Evolutionary conservation across 92 coral and sea anemone genomes (phyloP).

Genomic region (Phymanthus crucifer): DNA sequence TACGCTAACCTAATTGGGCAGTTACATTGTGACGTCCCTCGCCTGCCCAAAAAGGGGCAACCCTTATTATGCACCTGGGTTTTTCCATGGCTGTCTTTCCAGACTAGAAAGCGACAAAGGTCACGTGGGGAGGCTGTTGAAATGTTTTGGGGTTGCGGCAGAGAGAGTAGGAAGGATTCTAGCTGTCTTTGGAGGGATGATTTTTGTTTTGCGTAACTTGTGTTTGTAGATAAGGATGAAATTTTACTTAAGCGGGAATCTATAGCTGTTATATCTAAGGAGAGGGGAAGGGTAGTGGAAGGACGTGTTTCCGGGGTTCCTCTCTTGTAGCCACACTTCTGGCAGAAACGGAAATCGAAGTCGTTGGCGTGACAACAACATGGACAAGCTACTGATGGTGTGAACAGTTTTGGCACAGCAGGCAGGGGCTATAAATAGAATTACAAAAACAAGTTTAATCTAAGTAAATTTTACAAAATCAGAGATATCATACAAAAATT

Average conservation of each 20-base stretch:
- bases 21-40: too few relatives aligned
- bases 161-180: background rate
- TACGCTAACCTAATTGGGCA: slow-evolving; percentile 31
- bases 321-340: slow-evolving; percentile 11
- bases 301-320: background rate
- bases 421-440: too few relatives aligned
- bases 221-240: background rate
- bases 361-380: slow-evolving; percentile 23
- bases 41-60: too few relatives aligned
- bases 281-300: background rate
- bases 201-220: slow-evolving; percentile 19
- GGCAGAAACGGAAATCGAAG: slow-evolving; percentile 32
- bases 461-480: too few relatives aligned
- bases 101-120: slow-evolving; percentile 22
- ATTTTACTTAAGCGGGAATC: slow-evolving; percentile 18
- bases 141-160: background rate
- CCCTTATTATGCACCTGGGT: too few relatives aligned
- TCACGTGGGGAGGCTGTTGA: slow-evolving; percentile 34
- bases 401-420: too few relatives aligned
- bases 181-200: background rate
- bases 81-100: slow-evolving; percentile 39
- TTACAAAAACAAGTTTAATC: too few relatives aligned
- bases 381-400: background rate
- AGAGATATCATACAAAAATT: too few relatives aligned
- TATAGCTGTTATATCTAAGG: too few relatives aligned